phyloP scores from a whole-genome alignment of 2,888 invertebrate genomes.

The Camptogramma bilineatum region DNA sequence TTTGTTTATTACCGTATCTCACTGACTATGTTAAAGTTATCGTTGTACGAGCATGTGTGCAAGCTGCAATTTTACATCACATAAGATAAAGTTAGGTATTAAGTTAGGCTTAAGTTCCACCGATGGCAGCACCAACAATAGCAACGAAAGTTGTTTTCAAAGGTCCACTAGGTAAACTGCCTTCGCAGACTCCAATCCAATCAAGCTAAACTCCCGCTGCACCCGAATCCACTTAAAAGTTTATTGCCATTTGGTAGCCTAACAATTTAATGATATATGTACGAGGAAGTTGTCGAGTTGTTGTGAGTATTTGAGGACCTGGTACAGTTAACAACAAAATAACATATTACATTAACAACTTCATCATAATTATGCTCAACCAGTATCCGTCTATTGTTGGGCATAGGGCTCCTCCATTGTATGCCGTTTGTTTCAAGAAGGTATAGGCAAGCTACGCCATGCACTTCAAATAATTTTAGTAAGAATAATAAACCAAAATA shows the following conservation, averaged over 20 bases:
- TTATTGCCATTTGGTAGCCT: conserved; percentile 22
- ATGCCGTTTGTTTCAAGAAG: no score
- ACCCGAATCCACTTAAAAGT: conserved; percentile 31
- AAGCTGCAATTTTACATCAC: not conserved
- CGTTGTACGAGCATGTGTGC: no score
- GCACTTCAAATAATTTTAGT: no score
- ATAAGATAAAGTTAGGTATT: not conserved
- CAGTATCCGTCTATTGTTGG: no score
- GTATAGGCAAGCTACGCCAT: no score
- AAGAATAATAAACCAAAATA: no score
- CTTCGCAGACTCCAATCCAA: conserved; percentile 22
- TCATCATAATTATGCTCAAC: no score
- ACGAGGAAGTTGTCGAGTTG: conserved; percentile 18
- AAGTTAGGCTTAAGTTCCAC: not conserved
- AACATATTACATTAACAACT: no score
- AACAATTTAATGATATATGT: conserved; percentile 28
- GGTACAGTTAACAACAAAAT: not conserved
- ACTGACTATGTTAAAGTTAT: no score
- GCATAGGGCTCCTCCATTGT: no score
- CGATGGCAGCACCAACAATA: conserved; percentile 10
- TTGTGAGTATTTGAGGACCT: not conserved
- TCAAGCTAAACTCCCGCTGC: conserved; percentile 24
- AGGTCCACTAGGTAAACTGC: conserved; percentile 17
- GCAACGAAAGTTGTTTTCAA: conserved; percentile 4
- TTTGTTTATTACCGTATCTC: no score